These are phyloP conservation scores for Aphodius granarius DNA, from an alignment of 2,888 invertebrate genomes.

Conservation along the genomic window DNA sequence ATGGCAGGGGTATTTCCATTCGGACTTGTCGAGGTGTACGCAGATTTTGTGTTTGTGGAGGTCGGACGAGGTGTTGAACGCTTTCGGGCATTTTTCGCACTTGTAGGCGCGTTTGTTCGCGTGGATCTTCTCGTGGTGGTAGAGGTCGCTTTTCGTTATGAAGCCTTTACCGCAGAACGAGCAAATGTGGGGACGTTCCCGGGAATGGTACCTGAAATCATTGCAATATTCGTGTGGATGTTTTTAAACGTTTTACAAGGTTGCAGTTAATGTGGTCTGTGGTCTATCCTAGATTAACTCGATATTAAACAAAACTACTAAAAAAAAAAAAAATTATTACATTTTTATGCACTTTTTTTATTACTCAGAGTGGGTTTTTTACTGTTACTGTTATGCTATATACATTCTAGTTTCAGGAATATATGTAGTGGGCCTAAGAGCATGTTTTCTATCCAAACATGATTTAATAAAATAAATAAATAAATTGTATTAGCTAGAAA, in stretches of 20 bases:
- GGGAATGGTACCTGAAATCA: constrained; percentile 37
- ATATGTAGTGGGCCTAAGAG: too few species aligned
- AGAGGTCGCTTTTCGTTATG: constrained; percentile 47
- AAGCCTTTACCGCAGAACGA: constrained; percentile 54
- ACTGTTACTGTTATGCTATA: too few species aligned
- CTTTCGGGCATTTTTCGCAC: constrained; percentile 47
- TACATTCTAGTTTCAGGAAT: too few species aligned
- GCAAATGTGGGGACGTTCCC: constrained; percentile 46
- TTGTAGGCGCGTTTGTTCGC: constrained; percentile 46
- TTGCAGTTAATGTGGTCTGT: too few species aligned
- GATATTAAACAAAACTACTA: neutral
- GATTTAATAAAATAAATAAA: too few species aligned
- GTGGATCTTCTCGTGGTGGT: constrained; percentile 50
- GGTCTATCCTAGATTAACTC: neutral
- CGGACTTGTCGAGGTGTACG: constrained; percentile 43
- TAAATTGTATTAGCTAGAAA: too few species aligned
- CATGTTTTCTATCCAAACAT: too few species aligned
- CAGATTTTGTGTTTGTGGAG: constrained; percentile 48
- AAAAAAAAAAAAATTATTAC: constrained; percentile 3
- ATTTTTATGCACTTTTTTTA: too few species aligned
- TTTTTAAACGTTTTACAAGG: neutral
- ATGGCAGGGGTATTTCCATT: constrained; percentile 47
- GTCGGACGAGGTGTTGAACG: constrained; percentile 49
- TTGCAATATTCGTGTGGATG: neutral
- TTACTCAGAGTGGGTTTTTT: too few species aligned